Percentiles rank a stretch among this genome's conserved stretches.
phyloP scores from a whole-genome alignment of 1,140 invertebrate species.

The Bombus breviceps region DNA sequence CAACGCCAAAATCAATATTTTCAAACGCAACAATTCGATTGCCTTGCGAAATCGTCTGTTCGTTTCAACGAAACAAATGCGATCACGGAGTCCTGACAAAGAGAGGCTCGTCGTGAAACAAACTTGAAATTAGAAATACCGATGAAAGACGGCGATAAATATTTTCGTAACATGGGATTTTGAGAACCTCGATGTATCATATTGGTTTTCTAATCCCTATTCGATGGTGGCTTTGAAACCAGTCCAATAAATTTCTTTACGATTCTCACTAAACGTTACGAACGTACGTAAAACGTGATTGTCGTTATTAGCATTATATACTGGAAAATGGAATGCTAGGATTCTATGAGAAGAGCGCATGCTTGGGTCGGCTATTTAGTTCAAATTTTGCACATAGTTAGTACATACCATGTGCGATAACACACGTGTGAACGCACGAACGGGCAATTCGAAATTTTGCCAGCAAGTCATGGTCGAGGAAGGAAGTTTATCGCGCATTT shows the following conservation, averaged over 20 bases:
- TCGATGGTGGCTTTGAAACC: too few species aligned
- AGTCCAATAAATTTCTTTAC: background rate
- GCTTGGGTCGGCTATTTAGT: background rate
- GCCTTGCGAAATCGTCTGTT: background rate
- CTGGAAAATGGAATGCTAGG: background rate
- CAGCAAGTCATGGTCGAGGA: background rate
- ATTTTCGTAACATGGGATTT: too few species aligned
- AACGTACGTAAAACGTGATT: background rate
- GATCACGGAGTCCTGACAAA: too few species aligned
- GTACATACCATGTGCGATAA: background rate
- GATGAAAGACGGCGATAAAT: too few species aligned
- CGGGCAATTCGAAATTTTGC: background rate
- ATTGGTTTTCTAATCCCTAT: too few species aligned
- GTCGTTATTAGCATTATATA: background rate
- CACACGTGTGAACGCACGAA: background rate
- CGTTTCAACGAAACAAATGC: background rate
- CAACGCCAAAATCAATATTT: background rate
- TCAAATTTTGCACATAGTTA: conserved; percentile 15
- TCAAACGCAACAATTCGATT: background rate
- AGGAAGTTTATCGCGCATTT: background rate
- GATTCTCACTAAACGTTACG: background rate
- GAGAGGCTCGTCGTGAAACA: too few species aligned
- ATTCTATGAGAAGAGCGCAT: background rate
- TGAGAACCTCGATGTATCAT: too few species aligned
- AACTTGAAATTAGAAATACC: too few species aligned